A percentile compares a stretch with the other conserved stretches of the same genome.
These are phyloP conservation scores for Xylota segnis DNA, from an alignment of 2,888 invertebrate species.

Conservation along the genomic window DNA sequence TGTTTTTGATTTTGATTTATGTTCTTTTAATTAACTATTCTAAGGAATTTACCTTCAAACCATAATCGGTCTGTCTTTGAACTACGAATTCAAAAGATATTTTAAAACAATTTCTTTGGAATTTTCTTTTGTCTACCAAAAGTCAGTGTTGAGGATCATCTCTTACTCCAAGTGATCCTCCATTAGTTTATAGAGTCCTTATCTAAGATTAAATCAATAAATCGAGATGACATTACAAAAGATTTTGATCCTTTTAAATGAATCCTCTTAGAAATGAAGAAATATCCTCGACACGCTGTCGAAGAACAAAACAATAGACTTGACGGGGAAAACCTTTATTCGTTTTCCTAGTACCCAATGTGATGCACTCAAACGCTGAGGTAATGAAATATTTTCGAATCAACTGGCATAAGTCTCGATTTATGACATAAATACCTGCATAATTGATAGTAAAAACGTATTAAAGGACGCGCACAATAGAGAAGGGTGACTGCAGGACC, in stretches of 20 bases:
- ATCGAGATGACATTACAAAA: slow-evolving; percentile 64
- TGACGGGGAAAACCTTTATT: slow-evolving; percentile 49
- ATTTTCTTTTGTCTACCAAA: not conserved
- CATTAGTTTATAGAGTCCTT: slow-evolving; percentile 56
- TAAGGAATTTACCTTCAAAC: not conserved
- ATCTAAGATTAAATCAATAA: slow-evolving; percentile 69
- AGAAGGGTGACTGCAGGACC: not conserved
- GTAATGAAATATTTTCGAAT: slow-evolving; percentile 36
- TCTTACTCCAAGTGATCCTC: slow-evolving; percentile 3
- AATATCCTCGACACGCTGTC: slow-evolving; percentile 1
- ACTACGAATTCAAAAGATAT: slow-evolving; percentile 1
- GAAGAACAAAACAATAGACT: slow-evolving; percentile 47
- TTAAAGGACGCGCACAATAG: slow-evolving; percentile 25
- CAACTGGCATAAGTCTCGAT: slow-evolving; percentile 49
- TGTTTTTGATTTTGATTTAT: slow-evolving; percentile 48
- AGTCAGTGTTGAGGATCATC: not conserved
- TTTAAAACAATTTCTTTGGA: slow-evolving; percentile 22
- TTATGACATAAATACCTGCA: slow-evolving; percentile 74
- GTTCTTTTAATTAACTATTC: slow-evolving; percentile 52
- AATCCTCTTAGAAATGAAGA: slow-evolving; percentile 36
- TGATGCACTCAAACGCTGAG: slow-evolving; percentile 46
- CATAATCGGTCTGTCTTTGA: slow-evolving; percentile 24
- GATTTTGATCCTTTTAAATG: slow-evolving; percentile 59
- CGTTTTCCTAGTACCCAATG: slow-evolving; percentile 52
- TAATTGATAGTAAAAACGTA: slow-evolving; percentile 58